Evolutionary conservation across 1,140 invertebrate species (phyloP), one percentile per base, ranked within the genome.

Genomic region (Listronotus bonariensis): DNA sequence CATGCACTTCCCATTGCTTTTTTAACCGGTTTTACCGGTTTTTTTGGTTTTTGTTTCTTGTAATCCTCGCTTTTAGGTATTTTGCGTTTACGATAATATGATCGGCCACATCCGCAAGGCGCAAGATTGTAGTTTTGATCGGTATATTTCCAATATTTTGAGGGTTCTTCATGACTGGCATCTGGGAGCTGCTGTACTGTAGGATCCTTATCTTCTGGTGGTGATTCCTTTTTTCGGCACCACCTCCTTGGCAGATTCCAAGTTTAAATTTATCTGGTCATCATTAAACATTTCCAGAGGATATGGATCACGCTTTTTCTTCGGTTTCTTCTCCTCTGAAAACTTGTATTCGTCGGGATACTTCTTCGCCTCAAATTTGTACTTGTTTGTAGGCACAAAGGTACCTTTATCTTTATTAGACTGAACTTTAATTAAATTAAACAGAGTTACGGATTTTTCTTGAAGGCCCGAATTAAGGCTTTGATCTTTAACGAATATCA

Each of bases 261-360:
- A 32, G 10, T 55, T 31, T 3, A 17, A 11, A 12, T 18, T 49
- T 11, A 55, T 36, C 6, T 38, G 32, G 18, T 63, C 51, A 1
- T 63, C 60, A 8, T 63, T 38, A 46, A 63, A 63, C 60, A 63
- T 63, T 48, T 63, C 60, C 10, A 63, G n/a, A 6, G 60, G 60
- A 55, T 63, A 63, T 3, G 60, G 60, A 46, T 63, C 60, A 0
- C n/a, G 0, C 2, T 12, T 9, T 14, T 55, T 38, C 7, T 14
- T 32, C 7, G 18, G 1, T 7, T 54, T n/a, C 26, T 43, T 40
- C 12, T 63, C 52, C 15, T 36, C 14, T 1, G 11, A 11, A 17
- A 65, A 57, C 15, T 49, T 18, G 46, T 65, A 65, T 10, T 43
- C 31, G 8, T 65, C 62, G 0, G 36, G 18, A 5, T 12, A 11